These are phyloP conservation scores for Cataglyphis albicans DNA, from an alignment of 2,888 invertebrate genomes.

Conservation along the genomic window DNA sequence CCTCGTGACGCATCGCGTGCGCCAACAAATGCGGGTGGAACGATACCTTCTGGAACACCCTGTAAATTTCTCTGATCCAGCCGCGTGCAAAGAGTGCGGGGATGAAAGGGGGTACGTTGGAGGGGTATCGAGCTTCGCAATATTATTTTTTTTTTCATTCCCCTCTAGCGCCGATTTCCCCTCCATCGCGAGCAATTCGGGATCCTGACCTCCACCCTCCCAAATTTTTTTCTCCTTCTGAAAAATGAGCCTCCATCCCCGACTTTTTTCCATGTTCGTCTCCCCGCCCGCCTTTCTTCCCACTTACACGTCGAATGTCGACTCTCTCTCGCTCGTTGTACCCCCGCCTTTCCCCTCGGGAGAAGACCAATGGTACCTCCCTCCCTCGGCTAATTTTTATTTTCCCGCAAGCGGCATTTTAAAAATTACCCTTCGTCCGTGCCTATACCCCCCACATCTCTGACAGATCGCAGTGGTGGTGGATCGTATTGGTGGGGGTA, in stretches of 20 bases:
- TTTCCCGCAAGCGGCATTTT: constrained; percentile 83
- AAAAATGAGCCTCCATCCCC: constrained; percentile 70
- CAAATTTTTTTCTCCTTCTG: constrained; percentile 64
- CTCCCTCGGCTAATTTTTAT: constrained; percentile 81
- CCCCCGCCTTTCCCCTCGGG: constrained; percentile 49
- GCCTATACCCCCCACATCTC: constrained; percentile 42
- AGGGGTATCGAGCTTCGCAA: constrained; percentile 52
- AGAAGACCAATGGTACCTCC: constrained; percentile 68
- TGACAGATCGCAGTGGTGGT: constrained; percentile 26
- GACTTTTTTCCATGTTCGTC: constrained; percentile 52
- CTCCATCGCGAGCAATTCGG: constrained; percentile 45
- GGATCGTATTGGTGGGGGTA: constrained; percentile 58
- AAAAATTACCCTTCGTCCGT: constrained; percentile 81
- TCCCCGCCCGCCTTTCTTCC: constrained; percentile 38
- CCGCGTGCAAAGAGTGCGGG: constrained; percentile 22
- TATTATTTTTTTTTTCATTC: constrained; percentile 53
- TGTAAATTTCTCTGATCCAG: constrained; percentile 77
- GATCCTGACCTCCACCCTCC: constrained; percentile 60
- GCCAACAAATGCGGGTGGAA: constrained; percentile 66
- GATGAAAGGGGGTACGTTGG: not conserved
- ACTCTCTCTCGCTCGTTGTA: constrained; percentile 56
- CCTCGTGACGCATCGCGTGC: constrained; percentile 75
- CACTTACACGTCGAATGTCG: constrained; percentile 41
- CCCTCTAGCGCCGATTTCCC: constrained; percentile 36
- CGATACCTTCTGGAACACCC: constrained; percentile 76